Percentiles rank a stretch among this genome's conserved stretches.
Conservation (phyloP, 2,797 vertebrate species). For the Nyctalus aviator region DNA sequence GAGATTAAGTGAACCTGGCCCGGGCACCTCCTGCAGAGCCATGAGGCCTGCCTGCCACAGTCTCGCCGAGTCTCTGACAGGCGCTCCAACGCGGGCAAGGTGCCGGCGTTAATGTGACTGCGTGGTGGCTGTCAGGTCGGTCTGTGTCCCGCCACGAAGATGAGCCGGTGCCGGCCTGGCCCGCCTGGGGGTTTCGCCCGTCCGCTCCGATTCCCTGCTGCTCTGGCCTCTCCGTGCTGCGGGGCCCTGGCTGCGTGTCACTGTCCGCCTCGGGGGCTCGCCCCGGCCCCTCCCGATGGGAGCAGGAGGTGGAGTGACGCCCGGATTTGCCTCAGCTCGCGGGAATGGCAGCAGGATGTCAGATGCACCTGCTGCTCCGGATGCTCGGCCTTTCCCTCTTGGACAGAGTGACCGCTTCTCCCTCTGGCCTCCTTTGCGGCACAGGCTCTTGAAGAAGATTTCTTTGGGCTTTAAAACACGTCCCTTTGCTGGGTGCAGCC, state of each 20-base stretch:
- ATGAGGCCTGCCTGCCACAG: rapidly evolving
- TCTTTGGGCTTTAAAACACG: not conserved
- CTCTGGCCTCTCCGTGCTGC: not conserved
- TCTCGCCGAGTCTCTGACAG: not conserved
- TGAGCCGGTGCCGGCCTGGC: not conserved
- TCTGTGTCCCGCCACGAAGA: not conserved
- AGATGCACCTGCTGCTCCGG: not conserved
- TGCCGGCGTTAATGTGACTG: slow-evolving; percentile 36
- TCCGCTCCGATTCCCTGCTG: not conserved
- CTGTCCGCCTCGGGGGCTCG: not conserved
- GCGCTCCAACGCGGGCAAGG: slow-evolving; percentile 44
- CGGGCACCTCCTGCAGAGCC: rapidly evolving
- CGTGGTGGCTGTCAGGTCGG: not conserved
- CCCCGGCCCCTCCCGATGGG: rapidly evolving
- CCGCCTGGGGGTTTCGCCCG: not conserved
- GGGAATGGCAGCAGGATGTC: not conserved
- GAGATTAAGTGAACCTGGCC: not conserved
- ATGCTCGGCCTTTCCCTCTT: not conserved
- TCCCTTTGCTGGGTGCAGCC: not conserved
- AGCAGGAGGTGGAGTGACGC: not conserved
- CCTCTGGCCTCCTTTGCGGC: not conserved
- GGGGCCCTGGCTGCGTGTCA: not conserved
- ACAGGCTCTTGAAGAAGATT: not conserved
- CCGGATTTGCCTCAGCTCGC: not conserved
- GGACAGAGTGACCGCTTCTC: not conserved